These are phyloP conservation scores for Drosophila cardini DNA, from an alignment of 1,140 invertebrate species.

Conservation along the genomic window DNA sequence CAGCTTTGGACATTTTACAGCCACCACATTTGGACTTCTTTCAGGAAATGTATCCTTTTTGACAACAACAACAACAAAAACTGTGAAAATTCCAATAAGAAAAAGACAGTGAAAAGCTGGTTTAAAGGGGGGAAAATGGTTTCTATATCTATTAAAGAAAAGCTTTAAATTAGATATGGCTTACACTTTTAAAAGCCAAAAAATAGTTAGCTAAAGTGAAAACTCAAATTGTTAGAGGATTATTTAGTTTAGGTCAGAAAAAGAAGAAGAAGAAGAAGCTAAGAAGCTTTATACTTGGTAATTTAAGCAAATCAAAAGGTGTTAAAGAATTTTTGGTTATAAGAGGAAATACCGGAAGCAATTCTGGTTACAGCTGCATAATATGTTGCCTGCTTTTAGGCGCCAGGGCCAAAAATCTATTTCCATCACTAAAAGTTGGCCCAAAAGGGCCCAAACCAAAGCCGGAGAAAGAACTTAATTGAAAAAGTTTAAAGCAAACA, in stretches of 20 bases:
- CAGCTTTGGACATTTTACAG: conserved; percentile 97
- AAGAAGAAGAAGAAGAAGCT: no score
- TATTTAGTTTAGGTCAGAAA: no score
- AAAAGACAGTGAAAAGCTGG: not conserved
- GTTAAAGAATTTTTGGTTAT: not conserved
- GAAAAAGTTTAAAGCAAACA: conserved; percentile 73
- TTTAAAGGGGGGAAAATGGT: not conserved
- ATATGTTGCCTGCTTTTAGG: conserved; percentile 36
- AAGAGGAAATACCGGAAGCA: conserved; percentile 11
- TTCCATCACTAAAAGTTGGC: conserved; percentile 52
- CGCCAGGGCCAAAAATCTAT: conserved; percentile 26
- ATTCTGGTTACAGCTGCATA: conserved; percentile 25
- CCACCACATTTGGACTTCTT: conserved; percentile 99
- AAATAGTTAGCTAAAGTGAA: no score
- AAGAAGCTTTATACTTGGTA: not conserved
- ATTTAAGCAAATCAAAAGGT: not conserved
- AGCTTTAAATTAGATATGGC: no score
- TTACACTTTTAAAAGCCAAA: no score
- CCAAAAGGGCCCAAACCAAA: conserved; percentile 31
- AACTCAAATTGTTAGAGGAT: no score
- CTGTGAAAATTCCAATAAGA: conserved; percentile 8
- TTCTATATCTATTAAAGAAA: no score
- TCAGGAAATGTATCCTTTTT: conserved; percentile 99
- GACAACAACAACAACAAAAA: conserved; percentile 31
- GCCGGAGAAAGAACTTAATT: conserved; percentile 55